These are phyloP conservation scores for Bursaphelenchus mucronatus DNA, from an alignment of 1,140 invertebrate species.

Conservation along the genomic window DNA sequence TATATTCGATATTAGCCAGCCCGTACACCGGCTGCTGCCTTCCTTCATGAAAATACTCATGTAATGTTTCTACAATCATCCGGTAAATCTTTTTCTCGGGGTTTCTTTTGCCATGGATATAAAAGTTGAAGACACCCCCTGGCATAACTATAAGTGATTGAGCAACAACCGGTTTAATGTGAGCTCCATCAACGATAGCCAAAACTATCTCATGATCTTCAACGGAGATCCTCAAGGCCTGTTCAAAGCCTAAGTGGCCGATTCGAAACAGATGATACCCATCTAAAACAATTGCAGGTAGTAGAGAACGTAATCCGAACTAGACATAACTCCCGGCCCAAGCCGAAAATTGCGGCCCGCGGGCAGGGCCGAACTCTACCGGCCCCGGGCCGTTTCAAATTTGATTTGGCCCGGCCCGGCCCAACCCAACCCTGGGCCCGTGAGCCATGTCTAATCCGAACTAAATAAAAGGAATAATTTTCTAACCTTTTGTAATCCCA, in stretches of 20 bases:
- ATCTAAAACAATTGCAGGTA: not conserved
- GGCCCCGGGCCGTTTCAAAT: too few relatives aligned
- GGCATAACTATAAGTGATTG: conserved; percentile 2
- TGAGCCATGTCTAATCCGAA: too few relatives aligned
- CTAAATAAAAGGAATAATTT: not conserved
- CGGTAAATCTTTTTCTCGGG: conserved; percentile 9
- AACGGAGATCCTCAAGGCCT: conserved; percentile 2
- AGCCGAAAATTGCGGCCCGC: too few relatives aligned
- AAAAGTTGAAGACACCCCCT: conserved; percentile 16
- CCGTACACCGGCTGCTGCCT: not conserved
- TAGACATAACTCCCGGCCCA: too few relatives aligned
- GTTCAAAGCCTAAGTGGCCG: conserved; percentile 12
- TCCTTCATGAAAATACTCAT: not conserved
- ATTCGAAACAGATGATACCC: conserved; percentile 3
- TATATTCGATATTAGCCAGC: conserved; percentile 17
- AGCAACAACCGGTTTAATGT: not conserved
- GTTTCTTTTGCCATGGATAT: not conserved
- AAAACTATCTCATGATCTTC: conserved; percentile 14
- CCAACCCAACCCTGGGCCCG: too few relatives aligned
- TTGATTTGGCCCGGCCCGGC: too few relatives aligned
- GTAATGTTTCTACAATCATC: conserved; percentile 6
- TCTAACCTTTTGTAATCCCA: not conserved
- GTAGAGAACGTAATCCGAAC: too few relatives aligned
- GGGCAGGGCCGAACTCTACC: too few relatives aligned
- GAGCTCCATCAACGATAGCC: conserved; percentile 10